Evolutionary conservation across 2,888 invertebrate genomes (phyloP).

Genomic region (Spilarctia lutea): DNA sequence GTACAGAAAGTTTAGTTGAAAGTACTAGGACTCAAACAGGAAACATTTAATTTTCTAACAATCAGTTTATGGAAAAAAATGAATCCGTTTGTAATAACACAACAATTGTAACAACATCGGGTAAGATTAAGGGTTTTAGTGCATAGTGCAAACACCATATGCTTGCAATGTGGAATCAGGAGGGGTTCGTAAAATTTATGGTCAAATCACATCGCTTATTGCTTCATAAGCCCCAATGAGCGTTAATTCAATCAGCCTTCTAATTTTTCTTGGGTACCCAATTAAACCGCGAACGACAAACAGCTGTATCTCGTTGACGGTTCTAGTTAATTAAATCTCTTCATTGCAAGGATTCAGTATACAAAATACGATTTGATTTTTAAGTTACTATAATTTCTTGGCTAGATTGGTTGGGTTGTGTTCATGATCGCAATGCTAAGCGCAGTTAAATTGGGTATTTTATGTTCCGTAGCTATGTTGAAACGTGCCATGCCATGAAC

Average conservation of each 20-base stretch:
- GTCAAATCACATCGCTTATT: constrained; percentile 72
- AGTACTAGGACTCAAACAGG: constrained; percentile 47
- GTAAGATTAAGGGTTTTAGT: constrained; percentile 64
- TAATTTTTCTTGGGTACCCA: constrained; percentile 51
- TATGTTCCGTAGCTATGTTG: constrained; percentile 56
- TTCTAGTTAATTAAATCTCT: constrained; percentile 40
- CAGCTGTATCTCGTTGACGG: constrained; percentile 1
- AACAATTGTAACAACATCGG: constrained; percentile 50
- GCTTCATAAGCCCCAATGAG: constrained; percentile 71
- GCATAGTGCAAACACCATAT: constrained; percentile 74
- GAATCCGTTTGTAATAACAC: constrained; percentile 33
- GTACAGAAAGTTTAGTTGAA: constrained; percentile 48
- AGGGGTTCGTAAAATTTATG: constrained; percentile 71
- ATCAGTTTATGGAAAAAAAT: constrained; percentile 44
- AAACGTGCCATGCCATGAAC: constrained; percentile 69
- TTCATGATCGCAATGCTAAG: constrained; percentile 38
- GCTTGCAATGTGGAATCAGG: constrained; percentile 69
- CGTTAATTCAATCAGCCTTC: constrained; percentile 66
- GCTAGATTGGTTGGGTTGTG: constrained; percentile 21
- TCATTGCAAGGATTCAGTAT: constrained; percentile 22
- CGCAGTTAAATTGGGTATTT: constrained; percentile 55
- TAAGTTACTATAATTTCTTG: background rate
- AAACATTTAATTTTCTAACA: constrained; percentile 48
- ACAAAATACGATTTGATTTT: background rate
- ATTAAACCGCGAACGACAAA: constrained; percentile 48